Conservation (phyloP, 2,113 vertebrate genomes). For the Anarrhichthys ocellatus region DNA sequence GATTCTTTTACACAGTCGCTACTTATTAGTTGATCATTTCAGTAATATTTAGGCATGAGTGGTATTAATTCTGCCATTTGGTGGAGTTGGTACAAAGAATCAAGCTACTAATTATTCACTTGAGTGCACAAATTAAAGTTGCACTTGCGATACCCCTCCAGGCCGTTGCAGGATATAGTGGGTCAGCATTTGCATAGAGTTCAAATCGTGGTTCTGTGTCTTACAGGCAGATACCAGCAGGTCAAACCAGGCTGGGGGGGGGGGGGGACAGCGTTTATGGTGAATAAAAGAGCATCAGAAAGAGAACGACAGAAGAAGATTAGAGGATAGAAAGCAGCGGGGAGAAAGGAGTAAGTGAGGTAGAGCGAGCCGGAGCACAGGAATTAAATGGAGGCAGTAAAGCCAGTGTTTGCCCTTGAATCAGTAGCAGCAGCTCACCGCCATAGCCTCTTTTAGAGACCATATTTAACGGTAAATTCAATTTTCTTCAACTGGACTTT, state of each 20-base stretch:
- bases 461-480: neutral
- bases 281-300: constrained; percentile 23
- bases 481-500: neutral
- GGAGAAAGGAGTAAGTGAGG: constrained; percentile 12
- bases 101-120: neutral
- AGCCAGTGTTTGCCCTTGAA: constrained; percentile 51
- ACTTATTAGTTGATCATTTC: neutral
- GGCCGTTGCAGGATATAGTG: neutral
- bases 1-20: neutral
- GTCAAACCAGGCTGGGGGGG: neutral
- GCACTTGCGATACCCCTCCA: neutral
- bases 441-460: constrained; percentile 34
- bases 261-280: neutral
- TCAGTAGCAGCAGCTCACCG: constrained; percentile 27
- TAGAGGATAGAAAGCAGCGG: constrained; percentile 3
- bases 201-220: neutral
- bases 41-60: neutral
- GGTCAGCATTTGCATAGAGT: neutral
- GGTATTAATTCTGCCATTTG: neutral
- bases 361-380: neutral
- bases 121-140: neutral
- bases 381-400: neutral
- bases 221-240: neutral
- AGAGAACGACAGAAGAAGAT: neutral
- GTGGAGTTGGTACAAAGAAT: neutral